Conservation (phyloP, 2,888 invertebrate genomes). For the Octodonta nipae region DNA sequence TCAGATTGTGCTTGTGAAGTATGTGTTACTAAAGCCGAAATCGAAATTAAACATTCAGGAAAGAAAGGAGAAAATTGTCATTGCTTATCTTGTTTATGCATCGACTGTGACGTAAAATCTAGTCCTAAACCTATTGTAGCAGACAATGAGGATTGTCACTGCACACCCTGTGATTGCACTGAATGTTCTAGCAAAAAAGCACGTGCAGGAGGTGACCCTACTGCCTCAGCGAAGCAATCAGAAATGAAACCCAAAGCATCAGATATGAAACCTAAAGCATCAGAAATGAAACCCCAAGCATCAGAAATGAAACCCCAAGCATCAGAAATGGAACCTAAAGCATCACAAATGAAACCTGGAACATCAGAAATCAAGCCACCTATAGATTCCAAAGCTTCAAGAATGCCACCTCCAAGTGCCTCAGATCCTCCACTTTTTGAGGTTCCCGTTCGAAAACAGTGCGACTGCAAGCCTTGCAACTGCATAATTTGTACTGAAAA, state of each 20-base stretch:
- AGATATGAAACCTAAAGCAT: not conserved
- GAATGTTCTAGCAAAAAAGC: too few relatives aligned
- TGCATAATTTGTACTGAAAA: conserved; percentile 12
- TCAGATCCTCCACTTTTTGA: conserved; percentile 14
- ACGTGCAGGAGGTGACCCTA: too few relatives aligned
- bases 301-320: too few relatives aligned
- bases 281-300: not conserved
- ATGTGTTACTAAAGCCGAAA: not conserved
- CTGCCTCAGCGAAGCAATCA: too few relatives aligned
- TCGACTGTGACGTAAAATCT: too few relatives aligned
- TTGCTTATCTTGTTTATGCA: conserved; percentile 6
- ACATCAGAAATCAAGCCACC: too few relatives aligned
- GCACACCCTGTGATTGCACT: too few relatives aligned
- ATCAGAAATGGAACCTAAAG: too few relatives aligned
- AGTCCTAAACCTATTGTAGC: too few relatives aligned
- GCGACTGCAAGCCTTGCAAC: conserved; percentile 12
- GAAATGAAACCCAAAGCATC: not conserved
- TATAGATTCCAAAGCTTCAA: too few relatives aligned
- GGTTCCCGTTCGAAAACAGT: conserved; percentile 6
- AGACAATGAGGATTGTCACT: too few relatives aligned
- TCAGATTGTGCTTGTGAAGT: conserved; percentile 4
- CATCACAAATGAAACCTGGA: too few relatives aligned
- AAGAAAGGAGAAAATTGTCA: conserved; percentile 3
- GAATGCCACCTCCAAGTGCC: conserved; percentile 1
- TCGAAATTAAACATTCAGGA: not conserved